Conservation (phyloP, 2,113 vertebrate genomes). For the Pseudopodoces humilis region DNA sequence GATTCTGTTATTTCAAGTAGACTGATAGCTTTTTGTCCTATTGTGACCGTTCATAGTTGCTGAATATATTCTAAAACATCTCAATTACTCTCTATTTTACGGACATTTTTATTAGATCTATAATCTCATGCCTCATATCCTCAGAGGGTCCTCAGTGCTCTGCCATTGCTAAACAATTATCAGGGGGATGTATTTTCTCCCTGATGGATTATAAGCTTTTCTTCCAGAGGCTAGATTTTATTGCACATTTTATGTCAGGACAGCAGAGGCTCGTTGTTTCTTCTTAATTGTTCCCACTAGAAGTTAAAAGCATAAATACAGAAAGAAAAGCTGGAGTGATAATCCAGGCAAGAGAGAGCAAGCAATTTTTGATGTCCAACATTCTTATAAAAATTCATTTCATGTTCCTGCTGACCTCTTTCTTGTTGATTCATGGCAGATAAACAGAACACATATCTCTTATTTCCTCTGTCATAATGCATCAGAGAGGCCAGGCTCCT, state of each 20-base stretch:
- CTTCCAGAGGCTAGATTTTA: conserved; percentile 53
- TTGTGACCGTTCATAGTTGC: background rate
- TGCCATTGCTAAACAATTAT: conserved; percentile 25
- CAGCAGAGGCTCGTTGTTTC: conserved; percentile 1
- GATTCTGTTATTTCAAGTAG: conserved; percentile 17
- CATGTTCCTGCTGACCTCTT: background rate
- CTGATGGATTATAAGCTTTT: conserved; percentile 22
- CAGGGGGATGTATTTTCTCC: conserved; percentile 18
- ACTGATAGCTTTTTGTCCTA: background rate
- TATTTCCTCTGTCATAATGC: background rate
- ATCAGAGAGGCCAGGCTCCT: background rate
- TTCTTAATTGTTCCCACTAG: conserved; percentile 20
- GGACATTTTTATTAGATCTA: conserved; percentile 48
- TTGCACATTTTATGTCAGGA: conserved; percentile 32
- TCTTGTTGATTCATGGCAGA: conserved; percentile 17
- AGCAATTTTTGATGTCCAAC: background rate
- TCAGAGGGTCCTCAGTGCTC: conserved; percentile 8
- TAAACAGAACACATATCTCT: background rate
- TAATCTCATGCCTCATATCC: conserved; percentile 52
- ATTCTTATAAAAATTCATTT: conserved; percentile 3
- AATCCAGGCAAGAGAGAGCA: background rate
- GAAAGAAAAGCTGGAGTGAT: background rate
- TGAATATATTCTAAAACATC: conserved; percentile 43
- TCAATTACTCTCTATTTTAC: conserved; percentile 51
- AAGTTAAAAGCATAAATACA: conserved; percentile 18